Percentiles rank a stretch among this genome's conserved stretches.
Conservation (phyloP, 92 coral and sea anemone genomes). For the Actinostola sp. region DNA sequence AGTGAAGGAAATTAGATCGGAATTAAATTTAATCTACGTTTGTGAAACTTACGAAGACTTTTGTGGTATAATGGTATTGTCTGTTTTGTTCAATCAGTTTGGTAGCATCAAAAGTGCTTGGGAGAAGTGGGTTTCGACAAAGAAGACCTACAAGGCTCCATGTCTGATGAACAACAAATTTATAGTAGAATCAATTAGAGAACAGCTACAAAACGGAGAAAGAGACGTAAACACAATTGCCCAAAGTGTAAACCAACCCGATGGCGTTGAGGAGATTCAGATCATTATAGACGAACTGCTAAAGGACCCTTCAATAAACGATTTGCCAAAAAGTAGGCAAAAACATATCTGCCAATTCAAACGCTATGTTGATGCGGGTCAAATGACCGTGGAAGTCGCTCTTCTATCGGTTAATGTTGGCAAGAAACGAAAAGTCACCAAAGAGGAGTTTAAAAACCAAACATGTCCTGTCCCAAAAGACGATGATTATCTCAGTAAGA, state of each 20-base stretch:
- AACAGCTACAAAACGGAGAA: not conserved
- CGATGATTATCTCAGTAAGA: too few relatives aligned
- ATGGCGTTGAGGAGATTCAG: not conserved
- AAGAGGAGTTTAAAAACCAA: too few relatives aligned
- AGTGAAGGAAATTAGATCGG: too few relatives aligned
- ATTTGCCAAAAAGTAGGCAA: not conserved
- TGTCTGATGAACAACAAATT: not conserved
- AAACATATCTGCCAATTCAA: not conserved
- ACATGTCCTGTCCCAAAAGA: too few relatives aligned
- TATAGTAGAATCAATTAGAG: not conserved
- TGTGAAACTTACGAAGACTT: too few relatives aligned
- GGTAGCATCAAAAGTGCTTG: not conserved
- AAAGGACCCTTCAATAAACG: not conserved
- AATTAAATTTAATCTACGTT: too few relatives aligned
- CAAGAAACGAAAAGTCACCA: too few relatives aligned
- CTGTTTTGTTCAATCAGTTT: not conserved
- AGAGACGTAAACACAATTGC: not conserved
- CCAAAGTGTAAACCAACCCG: constrained; percentile 4
- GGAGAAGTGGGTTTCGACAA: not conserved
- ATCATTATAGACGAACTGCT: not conserved
- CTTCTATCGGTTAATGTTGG: too few relatives aligned
- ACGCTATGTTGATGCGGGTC: not conserved
- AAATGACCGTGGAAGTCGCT: too few relatives aligned
- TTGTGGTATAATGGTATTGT: not conserved
- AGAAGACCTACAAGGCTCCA: not conserved